Percentiles rank a stretch among this genome's conserved stretches.
These are phyloP conservation scores for Galagoides demidoff DNA, from an alignment of 2,797 vertebrate species.

Conservation along the genomic window DNA sequence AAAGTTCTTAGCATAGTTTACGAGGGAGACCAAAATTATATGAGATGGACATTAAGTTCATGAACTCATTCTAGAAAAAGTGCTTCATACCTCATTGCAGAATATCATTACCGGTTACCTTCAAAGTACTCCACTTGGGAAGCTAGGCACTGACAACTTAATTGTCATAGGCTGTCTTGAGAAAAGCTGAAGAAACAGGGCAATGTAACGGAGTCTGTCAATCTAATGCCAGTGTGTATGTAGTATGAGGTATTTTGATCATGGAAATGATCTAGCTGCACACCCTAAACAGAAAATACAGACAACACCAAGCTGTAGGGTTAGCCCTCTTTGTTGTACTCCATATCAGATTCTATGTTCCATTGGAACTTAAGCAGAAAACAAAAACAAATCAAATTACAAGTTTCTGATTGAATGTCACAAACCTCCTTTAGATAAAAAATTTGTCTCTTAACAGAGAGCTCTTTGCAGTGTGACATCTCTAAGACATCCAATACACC, in stretches of 20 bases:
- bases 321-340: not conserved
- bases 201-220: not conserved
- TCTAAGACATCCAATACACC: not conserved
- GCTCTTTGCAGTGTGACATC: not conserved
- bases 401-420: not conserved
- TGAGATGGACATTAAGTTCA: too few species aligned
- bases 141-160: too few species aligned
- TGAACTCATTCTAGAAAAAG: too few species aligned
- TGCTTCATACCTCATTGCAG: too few species aligned
- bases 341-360: slow-evolving; percentile 22
- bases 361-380: slow-evolving; percentile 23
- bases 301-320: not conserved
- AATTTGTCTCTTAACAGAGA: not conserved
- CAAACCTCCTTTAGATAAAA: not conserved
- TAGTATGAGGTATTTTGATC: not conserved
- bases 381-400: slow-evolving; percentile 17
- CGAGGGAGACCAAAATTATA: not conserved
- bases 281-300: slow-evolving; percentile 18
- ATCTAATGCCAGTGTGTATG: not conserved
- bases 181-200: slow-evolving; percentile 12
- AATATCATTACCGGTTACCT: too few species aligned
- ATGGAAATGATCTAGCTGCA: not conserved
- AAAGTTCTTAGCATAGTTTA: slow-evolving; percentile 5
- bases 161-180: not conserved
- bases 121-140: too few species aligned